Evolutionary conservation across 1,140 invertebrate species (phyloP).

Genomic region (Neuroterus valhalla): DNA sequence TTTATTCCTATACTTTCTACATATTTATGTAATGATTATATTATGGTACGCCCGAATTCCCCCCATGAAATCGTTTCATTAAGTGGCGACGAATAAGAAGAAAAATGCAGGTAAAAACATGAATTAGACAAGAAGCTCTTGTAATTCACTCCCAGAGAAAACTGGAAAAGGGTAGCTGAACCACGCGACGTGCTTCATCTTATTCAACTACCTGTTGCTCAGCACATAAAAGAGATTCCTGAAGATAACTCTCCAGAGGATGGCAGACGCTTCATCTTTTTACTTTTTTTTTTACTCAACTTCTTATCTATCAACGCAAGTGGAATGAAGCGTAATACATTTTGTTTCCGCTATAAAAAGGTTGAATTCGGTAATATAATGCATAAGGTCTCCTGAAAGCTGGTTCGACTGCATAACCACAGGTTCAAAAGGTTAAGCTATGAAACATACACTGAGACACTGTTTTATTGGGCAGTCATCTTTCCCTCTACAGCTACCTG

Average conservation of each 20-base stretch:
- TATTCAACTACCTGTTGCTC: constrained; percentile 54
- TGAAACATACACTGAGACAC: neutral
- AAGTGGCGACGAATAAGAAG: neutral
- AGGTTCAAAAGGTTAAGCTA: neutral
- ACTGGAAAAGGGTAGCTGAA: constrained; percentile 34
- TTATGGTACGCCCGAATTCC: too few relatives aligned
- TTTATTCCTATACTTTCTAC: too few relatives aligned
- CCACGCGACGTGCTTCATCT: constrained; percentile 47
- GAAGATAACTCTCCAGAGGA: constrained; percentile 47
- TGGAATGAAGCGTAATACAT: constrained; percentile 10
- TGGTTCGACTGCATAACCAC: neutral
- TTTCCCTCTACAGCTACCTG: too few relatives aligned
- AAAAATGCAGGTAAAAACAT: neutral
- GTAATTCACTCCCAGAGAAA: neutral
- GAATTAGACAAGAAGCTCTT: constrained; percentile 17
- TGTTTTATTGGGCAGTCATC: too few relatives aligned
- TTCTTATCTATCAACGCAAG: constrained; percentile 9
- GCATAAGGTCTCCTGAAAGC: neutral
- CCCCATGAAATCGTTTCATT: too few relatives aligned
- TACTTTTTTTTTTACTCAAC: neutral
- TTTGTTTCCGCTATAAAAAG: constrained; percentile 37
- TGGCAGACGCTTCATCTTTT: constrained; percentile 32
- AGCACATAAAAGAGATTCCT: constrained; percentile 40
- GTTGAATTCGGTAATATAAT: neutral
- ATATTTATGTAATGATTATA: too few relatives aligned